phyloP scores from a whole-genome alignment of 1,140 invertebrate species.

The Philopotamus ludificatus region DNA sequence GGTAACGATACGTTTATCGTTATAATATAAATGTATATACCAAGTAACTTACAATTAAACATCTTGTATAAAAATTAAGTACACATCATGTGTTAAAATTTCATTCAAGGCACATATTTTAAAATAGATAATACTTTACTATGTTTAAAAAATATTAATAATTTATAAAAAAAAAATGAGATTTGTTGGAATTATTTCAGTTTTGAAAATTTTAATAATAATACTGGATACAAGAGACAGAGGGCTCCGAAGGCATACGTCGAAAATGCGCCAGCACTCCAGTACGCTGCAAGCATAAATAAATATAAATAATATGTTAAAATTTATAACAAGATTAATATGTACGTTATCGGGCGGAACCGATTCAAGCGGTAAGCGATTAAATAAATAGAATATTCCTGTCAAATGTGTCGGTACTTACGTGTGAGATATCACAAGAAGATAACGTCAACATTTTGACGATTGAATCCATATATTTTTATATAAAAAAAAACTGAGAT shows the following conservation, averaged over 20 bases:
- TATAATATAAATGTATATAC: too few relatives aligned
- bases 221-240: slow-evolving; percentile 65
- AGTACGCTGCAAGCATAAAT: slow-evolving; percentile 64
- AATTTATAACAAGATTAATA: neutral
- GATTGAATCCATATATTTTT: too few relatives aligned
- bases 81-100: neutral
- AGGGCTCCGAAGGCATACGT: slow-evolving; percentile 74
- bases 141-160: slow-evolving; percentile 2
- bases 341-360: too few relatives aligned
- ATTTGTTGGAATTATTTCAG: neutral
- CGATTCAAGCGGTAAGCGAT: neutral
- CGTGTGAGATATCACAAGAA: neutral
- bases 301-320: slow-evolving; percentile 20
- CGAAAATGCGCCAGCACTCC: slow-evolving; percentile 71
- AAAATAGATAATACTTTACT: neutral
- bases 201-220: slow-evolving; percentile 52
- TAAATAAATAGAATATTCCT: neutral
- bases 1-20: too few relatives aligned
- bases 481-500: too few relatives aligned
- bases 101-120: too few relatives aligned
- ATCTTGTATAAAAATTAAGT: neutral
- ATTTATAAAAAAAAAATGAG: neutral
- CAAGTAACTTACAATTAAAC: too few relatives aligned
- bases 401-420: neutral
- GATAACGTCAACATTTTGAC: neutral